Evolutionary conservation across 1,140 invertebrate species (phyloP).

Genomic region (Sitophilus oryzae): DNA sequence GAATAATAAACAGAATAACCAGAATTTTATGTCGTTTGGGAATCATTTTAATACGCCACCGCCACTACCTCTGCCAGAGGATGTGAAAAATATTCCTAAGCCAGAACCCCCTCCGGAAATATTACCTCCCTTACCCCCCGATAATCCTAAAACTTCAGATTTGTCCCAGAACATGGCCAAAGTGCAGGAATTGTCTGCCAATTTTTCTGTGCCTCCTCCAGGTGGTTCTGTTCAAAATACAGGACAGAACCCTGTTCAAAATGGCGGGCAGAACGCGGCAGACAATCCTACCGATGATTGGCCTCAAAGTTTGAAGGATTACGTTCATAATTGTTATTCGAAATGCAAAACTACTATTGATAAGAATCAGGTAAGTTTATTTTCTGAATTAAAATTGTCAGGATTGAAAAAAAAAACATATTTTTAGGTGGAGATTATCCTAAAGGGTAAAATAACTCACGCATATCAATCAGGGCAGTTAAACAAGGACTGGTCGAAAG

Average conservation of each 20-base stretch:
- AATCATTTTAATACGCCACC: conserved; percentile 46
- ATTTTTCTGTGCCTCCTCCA: not conserved
- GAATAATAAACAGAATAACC: conserved; percentile 51
- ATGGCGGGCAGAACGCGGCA: conserved; percentile 8
- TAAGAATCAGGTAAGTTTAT: conserved; percentile 60
- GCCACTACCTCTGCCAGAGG: conserved; percentile 50
- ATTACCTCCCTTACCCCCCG: conserved; percentile 47
- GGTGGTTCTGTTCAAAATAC: not conserved
- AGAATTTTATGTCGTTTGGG: not conserved
- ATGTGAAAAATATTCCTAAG: conserved; percentile 38
- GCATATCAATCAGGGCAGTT: conserved; percentile 80
- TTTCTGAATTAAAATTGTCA: not conserved
- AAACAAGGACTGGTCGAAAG: conserved; percentile 85
- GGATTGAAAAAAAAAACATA: not conserved
- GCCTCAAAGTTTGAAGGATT: conserved; percentile 72
- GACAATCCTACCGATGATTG: conserved; percentile 51
- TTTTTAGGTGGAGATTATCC: conserved; percentile 71
- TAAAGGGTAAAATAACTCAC: conserved; percentile 87
- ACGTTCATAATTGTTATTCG: conserved; percentile 85
- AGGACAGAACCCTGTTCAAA: conserved; percentile 17
- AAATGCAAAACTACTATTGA: conserved; percentile 81
- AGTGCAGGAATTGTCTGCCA: not conserved
- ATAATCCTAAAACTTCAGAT: not conserved
- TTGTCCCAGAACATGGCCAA: not conserved
- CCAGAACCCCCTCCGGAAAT: conserved; percentile 45